These are phyloP conservation scores for Eutolmus rufibarbis DNA, from an alignment of 2,888 invertebrate species.

Conservation along the genomic window DNA sequence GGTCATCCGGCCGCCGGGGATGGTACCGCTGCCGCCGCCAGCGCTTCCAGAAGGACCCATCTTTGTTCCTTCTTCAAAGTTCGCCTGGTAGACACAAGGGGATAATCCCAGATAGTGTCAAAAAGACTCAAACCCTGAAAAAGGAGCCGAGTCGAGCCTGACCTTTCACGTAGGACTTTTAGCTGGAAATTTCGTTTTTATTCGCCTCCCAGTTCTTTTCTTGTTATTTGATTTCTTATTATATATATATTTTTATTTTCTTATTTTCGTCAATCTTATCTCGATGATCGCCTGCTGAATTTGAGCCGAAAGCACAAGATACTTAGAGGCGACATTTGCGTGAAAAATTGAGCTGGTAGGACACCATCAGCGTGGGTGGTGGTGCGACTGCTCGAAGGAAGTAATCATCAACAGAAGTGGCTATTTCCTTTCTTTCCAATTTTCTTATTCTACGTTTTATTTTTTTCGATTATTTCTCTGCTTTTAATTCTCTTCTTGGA, in stretches of 20 bases:
- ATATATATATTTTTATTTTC: neutral
- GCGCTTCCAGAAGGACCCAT: conserved; percentile 47
- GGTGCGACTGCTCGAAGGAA: neutral
- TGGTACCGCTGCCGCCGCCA: conserved; percentile 51
- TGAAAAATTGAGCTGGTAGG: neutral
- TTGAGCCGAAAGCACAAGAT: neutral
- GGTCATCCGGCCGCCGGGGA: conserved; percentile 72
- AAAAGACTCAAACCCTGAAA: neutral
- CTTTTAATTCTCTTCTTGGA: neutral
- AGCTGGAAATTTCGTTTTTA: neutral
- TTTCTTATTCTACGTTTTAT: neutral
- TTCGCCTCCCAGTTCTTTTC: neutral
- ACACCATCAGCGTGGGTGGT: neutral
- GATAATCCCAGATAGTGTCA: neutral
- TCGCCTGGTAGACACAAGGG: neutral
- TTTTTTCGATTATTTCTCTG: neutral
- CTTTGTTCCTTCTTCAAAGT: neutral
- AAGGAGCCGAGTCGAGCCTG: neutral
- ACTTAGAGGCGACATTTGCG: neutral
- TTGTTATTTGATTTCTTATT: neutral
- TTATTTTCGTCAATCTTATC: neutral
- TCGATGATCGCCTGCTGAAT: neutral
- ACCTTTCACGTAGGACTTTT: neutral
- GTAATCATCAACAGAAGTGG: neutral
- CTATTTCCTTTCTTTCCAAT: neutral